Evolutionary conservation across 1,140 invertebrate genomes (phyloP), one percentile per base, ranked within the genome.

Genomic region (Sarcophaga bullata): DNA sequence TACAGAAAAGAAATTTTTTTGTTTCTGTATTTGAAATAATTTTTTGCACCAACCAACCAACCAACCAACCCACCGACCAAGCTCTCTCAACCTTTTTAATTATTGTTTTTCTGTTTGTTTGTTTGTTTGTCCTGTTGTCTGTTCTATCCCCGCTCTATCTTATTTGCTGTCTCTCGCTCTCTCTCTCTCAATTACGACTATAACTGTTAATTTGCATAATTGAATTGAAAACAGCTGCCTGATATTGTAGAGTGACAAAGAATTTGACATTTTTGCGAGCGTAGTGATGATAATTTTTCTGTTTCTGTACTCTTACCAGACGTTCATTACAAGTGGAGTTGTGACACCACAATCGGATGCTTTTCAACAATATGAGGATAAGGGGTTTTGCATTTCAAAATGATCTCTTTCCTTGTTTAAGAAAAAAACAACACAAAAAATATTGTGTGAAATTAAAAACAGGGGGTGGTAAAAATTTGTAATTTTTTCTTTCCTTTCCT

Each of bases 131-230:
- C 25, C 25, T 37, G 25, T 37, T 37, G 25, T 37, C n/a, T n/a
- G n/a, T n/a, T n/a, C n/a, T n/a, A n/a, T n/a, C n/a, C n/a, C n/a
- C 25, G 25, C 25, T 37, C 25, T 37, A 37, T 37, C 25, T 37
- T 37, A 1, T 37, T n/a, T n/a, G n/a, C n/a, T n/a, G n/a, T n/a
- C n/a, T 37, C 25, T 37, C 25, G 1, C 25, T 37, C 25, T 37
- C 75, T 78, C n/a, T 78, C 48, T 78, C 8, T 19, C 62, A 68
- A 8, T 68, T 19, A 25, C 17, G 19, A 68, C n/a, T 78, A 78
- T 50, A 52, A 52, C 75, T 52, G 75, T 78, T 78, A 78, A 78
- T 78, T 78, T 78, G 75, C 75, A 78, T 78, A 78, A 78, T 78
- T 78, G 75, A 78, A 78, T 78, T 50, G 50, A 78, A 78, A 78